A percentile compares a stretch with the other conserved stretches of the same genome.
Conservation (phyloP, 2,113 vertebrate species). For the Oreochromis spilurus region DNA sequence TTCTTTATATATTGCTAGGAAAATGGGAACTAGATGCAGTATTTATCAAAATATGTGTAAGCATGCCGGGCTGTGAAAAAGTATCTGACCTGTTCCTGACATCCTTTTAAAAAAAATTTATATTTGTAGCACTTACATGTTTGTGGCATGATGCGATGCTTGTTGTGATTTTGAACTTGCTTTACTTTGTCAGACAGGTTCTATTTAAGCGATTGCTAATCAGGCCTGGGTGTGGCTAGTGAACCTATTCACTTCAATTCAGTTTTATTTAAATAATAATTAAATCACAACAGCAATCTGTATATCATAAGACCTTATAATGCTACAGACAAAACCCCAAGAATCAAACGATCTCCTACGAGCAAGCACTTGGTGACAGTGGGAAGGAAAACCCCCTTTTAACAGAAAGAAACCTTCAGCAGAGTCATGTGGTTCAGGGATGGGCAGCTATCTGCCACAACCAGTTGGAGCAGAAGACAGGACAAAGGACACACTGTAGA, state of each 20-base stretch:
- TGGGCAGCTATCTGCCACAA: background rate
- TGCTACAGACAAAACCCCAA: background rate
- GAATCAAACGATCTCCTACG: background rate
- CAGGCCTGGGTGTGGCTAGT: background rate
- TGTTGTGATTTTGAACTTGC: background rate
- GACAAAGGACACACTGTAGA: background rate
- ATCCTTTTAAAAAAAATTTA: background rate
- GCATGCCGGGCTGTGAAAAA: rapidly evolving
- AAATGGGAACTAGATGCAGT: background rate
- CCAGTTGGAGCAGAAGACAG: background rate
- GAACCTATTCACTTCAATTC: background rate
- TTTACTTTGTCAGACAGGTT: background rate
- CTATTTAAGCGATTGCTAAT: background rate
- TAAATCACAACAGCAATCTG: background rate
- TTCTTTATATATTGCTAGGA: background rate
- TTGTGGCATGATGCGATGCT: background rate
- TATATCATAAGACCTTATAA: background rate
- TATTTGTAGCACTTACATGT: background rate
- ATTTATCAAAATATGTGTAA: background rate
- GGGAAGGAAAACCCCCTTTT: rapidly evolving
- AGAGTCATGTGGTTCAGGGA: background rate
- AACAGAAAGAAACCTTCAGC: background rate
- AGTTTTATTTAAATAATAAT: background rate
- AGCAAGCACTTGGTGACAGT: background rate
- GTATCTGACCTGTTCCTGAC: background rate